Evolutionary conservation across 2,888 invertebrate genomes (phyloP), one percentile per base, ranked within the genome.

Genomic region (Agrilus cyanescens): DNA sequence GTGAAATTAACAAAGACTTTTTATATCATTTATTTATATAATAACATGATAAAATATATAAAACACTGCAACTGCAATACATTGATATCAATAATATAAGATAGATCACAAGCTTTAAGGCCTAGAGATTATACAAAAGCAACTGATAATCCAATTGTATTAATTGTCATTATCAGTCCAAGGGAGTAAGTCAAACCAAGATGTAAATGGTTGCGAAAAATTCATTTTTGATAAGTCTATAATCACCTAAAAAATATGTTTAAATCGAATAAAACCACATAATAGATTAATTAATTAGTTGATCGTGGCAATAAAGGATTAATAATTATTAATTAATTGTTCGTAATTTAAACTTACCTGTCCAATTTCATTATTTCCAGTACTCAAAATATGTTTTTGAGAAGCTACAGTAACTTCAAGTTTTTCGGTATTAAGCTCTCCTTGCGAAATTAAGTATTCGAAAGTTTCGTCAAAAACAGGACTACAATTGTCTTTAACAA

Each of bases 381-480:
- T 78, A 37, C 76, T 76, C 34, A 87, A 73, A 66, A 86, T 80
- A 44, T 85, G 84, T 59, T 90, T 90, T 62, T 89, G 88, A 12
- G 91, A 87, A 56, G 88, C 84, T 18, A 93, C 87, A 0, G 87
- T 85, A 25, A 94, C 76, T 66, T 91, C 88, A 45, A 94, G 69
- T 43, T 82, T 82, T 12, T 83, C 76, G 36, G 77, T 77, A 56
- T 79, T 75, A 41, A 93, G 66, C 61, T 93, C 93, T 2, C 81
- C 82, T 52, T 82, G 77, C 1, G 86, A 85, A 50, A 93, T 80
- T 36, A 82, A 71, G 71, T 89, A 94, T 63, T 94, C 93, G 60
- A 93, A 91, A 53, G 83, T 82, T 60, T 91, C 88, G 65, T 95
- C 93, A 63, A 82, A 95, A 18, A 84, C 75, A 0, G 94, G 93